Evolutionary conservation across 2,888 invertebrate genomes (phyloP).

Genomic region (Diploptera punctata): DNA sequence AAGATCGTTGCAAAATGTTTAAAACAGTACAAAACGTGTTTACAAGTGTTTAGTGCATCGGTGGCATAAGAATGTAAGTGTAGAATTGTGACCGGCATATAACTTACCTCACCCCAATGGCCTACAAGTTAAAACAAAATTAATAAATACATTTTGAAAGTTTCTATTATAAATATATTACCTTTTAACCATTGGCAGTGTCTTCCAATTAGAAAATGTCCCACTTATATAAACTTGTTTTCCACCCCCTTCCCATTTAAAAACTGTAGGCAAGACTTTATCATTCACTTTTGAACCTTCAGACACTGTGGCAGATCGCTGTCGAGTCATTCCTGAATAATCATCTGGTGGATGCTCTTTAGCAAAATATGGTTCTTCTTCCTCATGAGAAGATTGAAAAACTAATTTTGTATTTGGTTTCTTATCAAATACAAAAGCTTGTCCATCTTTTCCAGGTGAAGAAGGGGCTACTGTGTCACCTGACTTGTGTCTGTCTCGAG

Average conservation of each 20-base stretch:
- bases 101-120: no score
- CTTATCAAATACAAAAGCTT: conserved; percentile 87
- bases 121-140: no score
- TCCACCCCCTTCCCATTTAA: conserved; percentile 97
- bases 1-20: no score
- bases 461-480: conserved; percentile 62
- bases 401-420: conserved; percentile 72
- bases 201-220: conserved; percentile 95
- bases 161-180: no score
- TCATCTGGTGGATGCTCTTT: conserved; percentile 56
- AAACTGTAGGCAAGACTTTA: conserved; percentile 87
- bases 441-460: conserved; percentile 68
- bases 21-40: no score
- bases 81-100: no score
- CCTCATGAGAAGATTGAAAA: conserved; percentile 73
- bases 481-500: conserved; percentile 78
- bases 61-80: no score
- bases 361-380: conserved; percentile 80
- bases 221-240: conserved; percentile 89
- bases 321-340: conserved; percentile 62
- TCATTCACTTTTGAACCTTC: conserved; percentile 67
- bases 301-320: conserved; percentile 75
- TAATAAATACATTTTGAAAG: no score
- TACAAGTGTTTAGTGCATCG: no score
- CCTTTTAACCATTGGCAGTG: conserved; percentile 94